Base-by-base conservation (phyloP, 1,140 invertebrate species). In the Drosophila pandora region DNA sequence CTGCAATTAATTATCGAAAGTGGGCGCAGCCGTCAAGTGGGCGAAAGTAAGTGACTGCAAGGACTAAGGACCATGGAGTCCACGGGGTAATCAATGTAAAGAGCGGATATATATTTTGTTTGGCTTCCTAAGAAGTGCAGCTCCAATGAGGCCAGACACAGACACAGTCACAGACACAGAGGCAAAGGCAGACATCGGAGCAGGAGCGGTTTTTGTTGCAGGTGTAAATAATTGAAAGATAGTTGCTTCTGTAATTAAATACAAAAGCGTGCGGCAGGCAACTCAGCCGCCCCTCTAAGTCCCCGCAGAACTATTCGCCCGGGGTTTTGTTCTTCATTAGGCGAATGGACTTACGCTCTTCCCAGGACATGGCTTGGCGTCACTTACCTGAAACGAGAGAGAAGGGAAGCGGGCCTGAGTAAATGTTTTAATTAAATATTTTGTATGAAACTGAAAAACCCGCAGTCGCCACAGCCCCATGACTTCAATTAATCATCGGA, bases 1-100 rank as follows among this genome's bases (percentile, higher is more conserved):
- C 88, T 90, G 82, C 88, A 90, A 90, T 90, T 90, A 90, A 90
- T 90, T 90, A 90, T 90, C 88, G 82, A 90, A 90, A 90, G 82
- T 90, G 88, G 88, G 88, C 82, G 88, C 88, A 83, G 83, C 87
- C 79, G 84, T 88, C 84, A 88, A 88, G 83, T 88, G 83, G 84
- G 84, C 67, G 60, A 69, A 50, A 76, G 83, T 76, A 67, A 74
- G 64, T 88, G 58, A 78, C 63, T 76, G 73, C 43, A 48, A 52
- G 60, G 64, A 70, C 39, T 25, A 37, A 37, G 56, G 47, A 41
- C 22, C 17, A 17, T 6, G 34, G 30, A 70, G 30, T 76, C 72
- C 72, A 47, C 30, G 73, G 63, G 85, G 84, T 90, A 90, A 90
- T 84, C 88, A 90, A 83, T 84, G 83, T 90, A 88, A 88, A 81